Evolutionary conservation across 1,140 invertebrate genomes (phyloP).

Genomic region (Orius insidiosus): DNA sequence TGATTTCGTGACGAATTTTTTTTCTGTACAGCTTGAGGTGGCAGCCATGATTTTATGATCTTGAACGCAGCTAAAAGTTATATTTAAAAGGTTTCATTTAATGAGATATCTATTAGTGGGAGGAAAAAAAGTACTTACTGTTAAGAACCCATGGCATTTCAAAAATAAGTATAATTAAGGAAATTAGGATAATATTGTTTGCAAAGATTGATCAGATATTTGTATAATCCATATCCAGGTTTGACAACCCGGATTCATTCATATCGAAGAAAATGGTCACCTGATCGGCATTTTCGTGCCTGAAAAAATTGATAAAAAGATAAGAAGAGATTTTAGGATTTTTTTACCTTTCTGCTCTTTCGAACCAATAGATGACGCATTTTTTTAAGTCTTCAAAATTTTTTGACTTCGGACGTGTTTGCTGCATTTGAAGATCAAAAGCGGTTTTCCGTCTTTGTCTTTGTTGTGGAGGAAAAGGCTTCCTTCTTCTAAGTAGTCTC

Average conservation of each 20-base stretch:
- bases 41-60: constrained; percentile 76
- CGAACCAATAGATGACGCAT: constrained; percentile 76
- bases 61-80: constrained; percentile 81
- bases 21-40: constrained; percentile 72
- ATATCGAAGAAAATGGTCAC: constrained; percentile 83
- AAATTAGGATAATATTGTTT: constrained; percentile 82
- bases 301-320: constrained; percentile 20
- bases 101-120: too few relatives aligned
- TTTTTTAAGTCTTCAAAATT: constrained; percentile 60
- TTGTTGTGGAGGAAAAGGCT: constrained; percentile 52
- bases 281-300: constrained; percentile 53
- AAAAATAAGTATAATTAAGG: constrained; percentile 78
- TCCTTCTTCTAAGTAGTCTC: constrained; percentile 57
- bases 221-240: constrained; percentile 76
- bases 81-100: too few relatives aligned
- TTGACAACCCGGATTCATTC: constrained; percentile 61
- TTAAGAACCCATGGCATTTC: constrained; percentile 92
- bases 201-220: constrained; percentile 71
- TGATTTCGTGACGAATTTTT: constrained; percentile 69
- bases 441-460: constrained; percentile 62
- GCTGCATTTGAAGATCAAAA: constrained; percentile 60
- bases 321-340: not conserved
- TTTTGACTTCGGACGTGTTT: constrained; percentile 53
- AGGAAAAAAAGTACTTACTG: constrained; percentile 40
- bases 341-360: constrained; percentile 53